These are phyloP conservation scores for Nesometra sesokonis DNA, from an alignment of 35 echinoderm and acorn worm species.

Conservation along the genomic window DNA sequence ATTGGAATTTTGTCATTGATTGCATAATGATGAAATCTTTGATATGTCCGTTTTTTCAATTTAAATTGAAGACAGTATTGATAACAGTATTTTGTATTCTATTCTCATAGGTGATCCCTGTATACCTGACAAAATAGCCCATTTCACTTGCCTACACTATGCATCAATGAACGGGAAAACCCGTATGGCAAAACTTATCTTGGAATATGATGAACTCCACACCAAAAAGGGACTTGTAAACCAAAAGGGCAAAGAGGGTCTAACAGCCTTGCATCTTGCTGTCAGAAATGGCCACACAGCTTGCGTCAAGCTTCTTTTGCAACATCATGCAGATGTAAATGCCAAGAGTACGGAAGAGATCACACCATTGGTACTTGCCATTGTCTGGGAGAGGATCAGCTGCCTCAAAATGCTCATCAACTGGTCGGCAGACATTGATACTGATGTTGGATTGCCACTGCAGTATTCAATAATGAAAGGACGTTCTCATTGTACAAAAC, in stretches of 20 bases:
- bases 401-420: slow-evolving; percentile 1
- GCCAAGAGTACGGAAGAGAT: not conserved
- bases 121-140: not conserved
- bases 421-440: not conserved
- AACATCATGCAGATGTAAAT: not conserved
- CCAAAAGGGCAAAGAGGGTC: not conserved
- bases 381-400: not conserved
- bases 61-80: no score
- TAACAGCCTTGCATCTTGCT: not conserved
- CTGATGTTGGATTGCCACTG: not conserved
- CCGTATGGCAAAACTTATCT: not conserved
- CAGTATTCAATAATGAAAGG: slow-evolving; percentile 5
- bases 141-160: slow-evolving; percentile 5
- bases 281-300: not conserved
- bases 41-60: no score
- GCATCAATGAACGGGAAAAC: slow-evolving; percentile 9
- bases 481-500: not conserved
- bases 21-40: no score
- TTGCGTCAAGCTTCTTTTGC: not conserved
- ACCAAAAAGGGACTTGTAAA: not conserved
- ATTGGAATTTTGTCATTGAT: no score
- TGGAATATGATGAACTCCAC: not conserved
- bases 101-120: not conserved
- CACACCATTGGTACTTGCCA: slow-evolving; percentile 4
- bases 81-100: not conserved